Percentiles rank a stretch among this genome's conserved stretches.
These are phyloP conservation scores for Tyto alba DNA, from an alignment of 2,113 vertebrate genomes.

Conservation along the genomic window DNA sequence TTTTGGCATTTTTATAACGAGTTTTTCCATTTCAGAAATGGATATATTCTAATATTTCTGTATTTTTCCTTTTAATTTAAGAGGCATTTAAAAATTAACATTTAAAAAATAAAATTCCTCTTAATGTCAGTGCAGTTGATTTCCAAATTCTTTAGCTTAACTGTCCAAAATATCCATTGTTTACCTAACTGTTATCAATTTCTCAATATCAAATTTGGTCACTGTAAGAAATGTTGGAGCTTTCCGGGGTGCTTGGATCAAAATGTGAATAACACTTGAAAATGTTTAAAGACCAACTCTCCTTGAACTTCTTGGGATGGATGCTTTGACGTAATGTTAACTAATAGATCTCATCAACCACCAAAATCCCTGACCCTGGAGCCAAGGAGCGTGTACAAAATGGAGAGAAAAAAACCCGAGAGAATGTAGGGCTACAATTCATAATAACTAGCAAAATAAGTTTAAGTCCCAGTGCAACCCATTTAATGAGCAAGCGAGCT, in stretches of 20 bases:
- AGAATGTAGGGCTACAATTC: background rate
- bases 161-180: background rate
- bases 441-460: background rate
- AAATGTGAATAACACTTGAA: background rate
- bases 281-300: background rate
- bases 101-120: background rate
- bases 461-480: background rate
- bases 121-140: background rate
- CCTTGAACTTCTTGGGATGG: background rate
- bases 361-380: background rate
- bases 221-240: background rate
- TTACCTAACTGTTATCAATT: background rate
- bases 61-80: background rate
- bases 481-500: constrained; percentile 26
- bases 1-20: background rate
- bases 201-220: background rate
- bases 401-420: background rate
- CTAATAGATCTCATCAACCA: background rate
- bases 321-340: background rate
- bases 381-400: background rate
- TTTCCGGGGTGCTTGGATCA: background rate
- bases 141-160: background rate
- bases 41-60: background rate
- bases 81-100: background rate
- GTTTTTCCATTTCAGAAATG: background rate